Evolutionary conservation across 2,888 invertebrate species (phyloP).

Genomic region (Agrotis clavis): DNA sequence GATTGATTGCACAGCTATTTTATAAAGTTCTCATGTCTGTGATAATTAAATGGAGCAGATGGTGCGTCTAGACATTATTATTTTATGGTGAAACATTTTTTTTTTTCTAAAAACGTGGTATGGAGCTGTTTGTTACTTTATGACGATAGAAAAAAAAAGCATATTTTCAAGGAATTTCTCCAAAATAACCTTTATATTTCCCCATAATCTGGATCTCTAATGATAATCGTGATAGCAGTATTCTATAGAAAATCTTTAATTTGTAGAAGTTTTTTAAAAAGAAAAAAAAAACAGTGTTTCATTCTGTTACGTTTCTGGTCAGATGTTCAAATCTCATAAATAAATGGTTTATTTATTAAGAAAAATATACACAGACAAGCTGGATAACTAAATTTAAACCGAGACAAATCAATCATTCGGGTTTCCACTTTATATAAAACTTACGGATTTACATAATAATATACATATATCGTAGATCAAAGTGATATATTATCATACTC

Average conservation of each 20-base stretch:
- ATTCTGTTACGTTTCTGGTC: neutral
- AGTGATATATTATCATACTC: conserved; percentile 12
- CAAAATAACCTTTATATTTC: too few relatives aligned
- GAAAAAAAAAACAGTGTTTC: neutral
- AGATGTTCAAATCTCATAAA: neutral
- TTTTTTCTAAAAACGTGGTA: neutral
- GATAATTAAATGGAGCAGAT: conserved; percentile 8
- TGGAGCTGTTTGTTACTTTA: neutral
- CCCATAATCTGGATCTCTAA: too few relatives aligned
- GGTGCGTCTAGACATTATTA: neutral
- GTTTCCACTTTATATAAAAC: neutral
- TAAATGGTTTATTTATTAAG: neutral
- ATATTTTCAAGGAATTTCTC: too few relatives aligned
- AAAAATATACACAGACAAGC: neutral
- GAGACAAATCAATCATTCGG: conserved; percentile 15
- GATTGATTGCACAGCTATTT: conserved; percentile 14
- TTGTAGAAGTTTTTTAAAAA: too few relatives aligned
- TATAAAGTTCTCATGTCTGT: neutral
- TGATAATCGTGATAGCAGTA: too few relatives aligned
- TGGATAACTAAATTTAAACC: neutral
- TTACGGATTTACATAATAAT: neutral
- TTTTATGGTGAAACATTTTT: neutral
- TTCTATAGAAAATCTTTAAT: too few relatives aligned
- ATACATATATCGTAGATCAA: conserved; percentile 41
- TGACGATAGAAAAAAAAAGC: neutral